These are phyloP conservation scores for Drosophila mauritiana DNA, from an alignment of 1,140 invertebrate species.

Conservation along the genomic window DNA sequence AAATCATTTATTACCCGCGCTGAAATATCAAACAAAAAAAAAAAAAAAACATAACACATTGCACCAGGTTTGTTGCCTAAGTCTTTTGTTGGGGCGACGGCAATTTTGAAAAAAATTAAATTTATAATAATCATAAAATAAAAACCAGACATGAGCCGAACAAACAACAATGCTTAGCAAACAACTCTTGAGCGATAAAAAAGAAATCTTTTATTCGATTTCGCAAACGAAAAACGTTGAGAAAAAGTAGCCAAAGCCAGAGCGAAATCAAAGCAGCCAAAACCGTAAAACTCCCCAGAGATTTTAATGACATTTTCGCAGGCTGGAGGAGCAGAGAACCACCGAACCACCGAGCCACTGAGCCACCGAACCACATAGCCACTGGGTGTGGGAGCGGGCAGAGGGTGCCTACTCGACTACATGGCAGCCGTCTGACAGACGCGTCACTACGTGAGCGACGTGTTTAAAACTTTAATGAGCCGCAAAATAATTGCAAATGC, in stretches of 20 bases:
- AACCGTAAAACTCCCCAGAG: conserved; percentile 73
- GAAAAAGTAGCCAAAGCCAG: conserved; percentile 63
- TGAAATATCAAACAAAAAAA: conserved; percentile 3
- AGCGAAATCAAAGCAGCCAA: conserved; percentile 74
- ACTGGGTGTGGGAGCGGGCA: conserved; percentile 32
- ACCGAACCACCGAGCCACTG: background rate
- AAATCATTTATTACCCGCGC: conserved; percentile 60
- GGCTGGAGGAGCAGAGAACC: conserved; percentile 44
- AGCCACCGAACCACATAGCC: conserved; percentile 7
- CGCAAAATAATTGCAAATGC: conserved; percentile 84
- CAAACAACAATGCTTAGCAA: conserved; percentile 30
- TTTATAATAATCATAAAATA: conserved; percentile 81
- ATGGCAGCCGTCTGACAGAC: conserved; percentile 79
- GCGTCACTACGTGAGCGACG: conserved; percentile 83
- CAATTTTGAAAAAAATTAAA: conserved; percentile 63
- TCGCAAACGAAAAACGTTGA: conserved; percentile 75
- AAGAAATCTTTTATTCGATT: conserved; percentile 77
- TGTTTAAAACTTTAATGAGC: conserved; percentile 85
- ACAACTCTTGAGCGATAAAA: conserved; percentile 67
- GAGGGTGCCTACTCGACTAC: conserved; percentile 53
- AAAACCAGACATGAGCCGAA: conserved; percentile 62
- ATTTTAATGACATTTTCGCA: conserved; percentile 83
- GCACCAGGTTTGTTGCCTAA: conserved; percentile 64
- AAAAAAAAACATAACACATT: conserved; percentile 1
- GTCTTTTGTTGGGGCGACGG: conserved; percentile 72